A percentile compares a stretch with the other conserved stretches of the same genome.
Conservation (phyloP, 2,113 vertebrate species). For the Otis tarda region DNA sequence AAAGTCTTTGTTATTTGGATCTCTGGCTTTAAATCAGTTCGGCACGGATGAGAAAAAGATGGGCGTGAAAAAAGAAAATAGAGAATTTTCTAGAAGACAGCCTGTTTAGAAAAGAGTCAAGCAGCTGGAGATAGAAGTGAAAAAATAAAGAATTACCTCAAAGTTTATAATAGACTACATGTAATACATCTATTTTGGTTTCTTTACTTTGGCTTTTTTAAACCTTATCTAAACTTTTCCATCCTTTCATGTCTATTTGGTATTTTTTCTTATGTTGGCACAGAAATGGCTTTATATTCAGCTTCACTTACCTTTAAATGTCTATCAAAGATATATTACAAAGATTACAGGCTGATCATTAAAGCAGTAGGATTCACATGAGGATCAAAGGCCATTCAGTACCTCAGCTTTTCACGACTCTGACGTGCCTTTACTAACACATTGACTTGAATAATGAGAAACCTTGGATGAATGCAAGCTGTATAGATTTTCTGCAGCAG, state of each 20-base stretch:
- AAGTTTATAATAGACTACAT: neutral
- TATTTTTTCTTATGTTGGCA: neutral
- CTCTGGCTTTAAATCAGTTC: neutral
- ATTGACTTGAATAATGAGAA: neutral
- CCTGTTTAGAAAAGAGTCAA: neutral
- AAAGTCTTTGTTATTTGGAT: neutral
- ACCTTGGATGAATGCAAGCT: neutral
- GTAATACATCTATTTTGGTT: neutral
- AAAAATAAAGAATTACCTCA: neutral
- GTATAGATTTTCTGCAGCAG: neutral
- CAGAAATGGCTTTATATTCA: neutral
- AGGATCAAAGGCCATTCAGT: neutral
- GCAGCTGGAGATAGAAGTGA: neutral
- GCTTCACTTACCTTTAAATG: neutral
- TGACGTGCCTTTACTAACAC: neutral
- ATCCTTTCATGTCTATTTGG: neutral
- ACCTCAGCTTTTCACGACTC: neutral
- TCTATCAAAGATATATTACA: neutral
- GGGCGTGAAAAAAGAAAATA: neutral
- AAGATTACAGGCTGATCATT: neutral
- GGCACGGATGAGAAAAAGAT: neutral
- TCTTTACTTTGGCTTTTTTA: neutral
- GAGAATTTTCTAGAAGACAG: neutral
- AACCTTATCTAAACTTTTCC: neutral
- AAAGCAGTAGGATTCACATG: neutral